These are phyloP conservation scores for Elaphurus davidianus DNA, from an alignment of 2,113 vertebrate genomes.

Conservation along the genomic window DNA sequence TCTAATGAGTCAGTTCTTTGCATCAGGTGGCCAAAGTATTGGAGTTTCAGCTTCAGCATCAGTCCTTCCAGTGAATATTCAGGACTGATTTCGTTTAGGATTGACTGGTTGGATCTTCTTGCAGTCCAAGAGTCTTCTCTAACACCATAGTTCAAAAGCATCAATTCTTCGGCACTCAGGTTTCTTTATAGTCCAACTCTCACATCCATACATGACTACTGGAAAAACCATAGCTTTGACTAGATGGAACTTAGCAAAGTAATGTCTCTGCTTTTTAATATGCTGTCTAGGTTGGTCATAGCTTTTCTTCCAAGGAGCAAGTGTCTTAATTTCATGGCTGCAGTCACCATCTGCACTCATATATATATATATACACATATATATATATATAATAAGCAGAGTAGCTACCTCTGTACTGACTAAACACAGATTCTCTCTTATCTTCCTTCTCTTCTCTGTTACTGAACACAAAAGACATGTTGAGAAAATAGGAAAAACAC, in stretches of 20 bases:
- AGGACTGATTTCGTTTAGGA: neutral
- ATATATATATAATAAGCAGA: neutral
- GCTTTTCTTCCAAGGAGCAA: neutral
- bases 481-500: neutral
- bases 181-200: neutral
- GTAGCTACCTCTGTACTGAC: neutral
- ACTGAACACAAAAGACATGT: neutral
- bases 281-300: neutral
- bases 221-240: neutral
- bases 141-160: neutral
- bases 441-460: neutral
- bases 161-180: accelerated
- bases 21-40: neutral
- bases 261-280: neutral
- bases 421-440: neutral
- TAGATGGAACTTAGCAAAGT: neutral
- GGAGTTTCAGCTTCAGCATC: neutral
- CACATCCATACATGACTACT: neutral
- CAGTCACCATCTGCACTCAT: neutral
- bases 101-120: neutral
- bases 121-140: neutral
- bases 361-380: accelerated
- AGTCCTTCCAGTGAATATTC: neutral
- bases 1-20: neutral
- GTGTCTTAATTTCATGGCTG: neutral